Evolutionary conservation across 1,140 invertebrate species (phyloP), one percentile per base, ranked within the genome.

Genomic region (Gryon sp.): DNA sequence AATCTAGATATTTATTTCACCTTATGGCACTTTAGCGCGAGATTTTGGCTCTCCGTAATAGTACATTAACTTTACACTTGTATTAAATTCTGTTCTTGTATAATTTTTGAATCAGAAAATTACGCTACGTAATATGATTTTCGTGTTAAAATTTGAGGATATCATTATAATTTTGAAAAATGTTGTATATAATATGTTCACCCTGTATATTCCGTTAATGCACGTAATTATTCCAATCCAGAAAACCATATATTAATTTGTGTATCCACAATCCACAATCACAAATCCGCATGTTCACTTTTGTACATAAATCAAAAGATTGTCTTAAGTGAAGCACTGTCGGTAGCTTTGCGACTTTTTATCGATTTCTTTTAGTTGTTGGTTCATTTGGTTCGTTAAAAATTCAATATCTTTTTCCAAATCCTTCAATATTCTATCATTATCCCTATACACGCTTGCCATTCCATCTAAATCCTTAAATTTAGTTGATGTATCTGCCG

Each of bases 401-500:
- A 43, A 18, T 19, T 88, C 85, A 2, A 89, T 83, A 1, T 87
- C 82, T 0, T 55, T 68, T 81, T 85, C 87, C 2, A 88, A 72
- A 9, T 87, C 82, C 5, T 72, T 53, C 0, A 89, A 46, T 4
- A 79, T 72, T 12, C 79, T 81, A 14, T 88, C 88, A 12, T 89
- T 89, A 5, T 87, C 88, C 9, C 75, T 84, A 16, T 89, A 88
- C 2, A 88, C 87, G 18, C 83, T 83, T 12, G 88, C 88, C 88
- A 88, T 91, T 85, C 92, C 92, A 83, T 92, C 90, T 9, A 97
- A 86, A 68, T 94, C 91, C 72, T 92, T 93, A 6, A 95, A 88
- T 83, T 96, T 95, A 7, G 89, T 91, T 73, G 92, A 92, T 0
- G 94, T 94, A 68, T 94, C 93, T 53, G 92, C 92, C 0, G 94